phyloP scores from a whole-genome alignment of 2,888 invertebrate genomes.

The Julus scanicus region DNA sequence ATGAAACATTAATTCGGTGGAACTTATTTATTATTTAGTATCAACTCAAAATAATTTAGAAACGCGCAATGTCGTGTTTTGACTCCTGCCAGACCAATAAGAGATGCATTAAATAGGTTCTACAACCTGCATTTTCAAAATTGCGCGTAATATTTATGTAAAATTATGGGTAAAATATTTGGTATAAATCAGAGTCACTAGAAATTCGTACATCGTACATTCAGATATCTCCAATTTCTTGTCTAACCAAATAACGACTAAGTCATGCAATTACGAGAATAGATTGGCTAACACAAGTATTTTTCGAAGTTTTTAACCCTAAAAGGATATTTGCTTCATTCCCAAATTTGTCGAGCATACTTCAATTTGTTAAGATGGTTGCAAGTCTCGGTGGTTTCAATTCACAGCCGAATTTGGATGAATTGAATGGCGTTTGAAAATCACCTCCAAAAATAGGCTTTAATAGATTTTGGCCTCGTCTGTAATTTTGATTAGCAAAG shows the following conservation, averaged over 20 bases:
- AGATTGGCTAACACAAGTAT: too few species aligned
- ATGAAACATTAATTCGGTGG: slow-evolving; percentile 25
- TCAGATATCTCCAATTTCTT: background rate
- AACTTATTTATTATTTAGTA: background rate
- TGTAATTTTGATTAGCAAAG: slow-evolving; percentile 20
- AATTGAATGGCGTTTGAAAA: background rate
- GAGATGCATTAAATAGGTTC: background rate
- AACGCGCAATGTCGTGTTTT: background rate
- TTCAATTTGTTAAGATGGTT: background rate
- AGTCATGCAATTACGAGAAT: too few species aligned
- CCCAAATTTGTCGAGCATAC: too few species aligned
- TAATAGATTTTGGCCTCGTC: background rate
- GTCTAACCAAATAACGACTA: too few species aligned
- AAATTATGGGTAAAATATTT: background rate
- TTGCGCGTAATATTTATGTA: background rate
- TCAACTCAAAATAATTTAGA: slow-evolving; percentile 31
- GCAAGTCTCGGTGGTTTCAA: background rate
- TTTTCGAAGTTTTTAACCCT: too few species aligned
- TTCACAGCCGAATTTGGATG: background rate
- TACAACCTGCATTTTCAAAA: background rate
- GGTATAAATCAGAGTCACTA: background rate
- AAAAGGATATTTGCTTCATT: too few species aligned
- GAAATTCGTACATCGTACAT: background rate
- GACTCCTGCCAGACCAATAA: background rate
- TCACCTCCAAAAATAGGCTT: background rate